Base-by-base conservation (phyloP, 2,888 invertebrate genomes). In the Dryobota labecula region DNA sequence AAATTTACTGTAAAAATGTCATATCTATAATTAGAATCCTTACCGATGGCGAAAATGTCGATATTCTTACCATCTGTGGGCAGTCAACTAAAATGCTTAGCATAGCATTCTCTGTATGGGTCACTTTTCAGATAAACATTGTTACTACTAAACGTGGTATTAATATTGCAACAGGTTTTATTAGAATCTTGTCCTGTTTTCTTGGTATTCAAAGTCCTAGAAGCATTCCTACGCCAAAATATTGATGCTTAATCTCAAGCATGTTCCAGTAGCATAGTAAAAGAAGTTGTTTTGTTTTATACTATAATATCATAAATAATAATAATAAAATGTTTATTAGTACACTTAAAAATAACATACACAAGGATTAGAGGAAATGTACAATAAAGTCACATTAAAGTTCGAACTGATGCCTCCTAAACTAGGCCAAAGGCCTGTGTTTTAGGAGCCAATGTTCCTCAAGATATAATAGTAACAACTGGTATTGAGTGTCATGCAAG, bases 11-110 rank as follows among this genome's bases (percentile, higher is more conserved):
- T 45, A 5, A 13, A 38, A 60, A 36, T 0, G 41, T 57, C 47
- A 41, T 45, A 41, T 30, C 24, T 53, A 20, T 74, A 15, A 8
- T 64, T 49, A 80, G n/a, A 61, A 45, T 20, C 8, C 4, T 33
- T 38, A 30, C 43, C n/a, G 18, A 45, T 24, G 36, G 43, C 8
- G 6, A 13, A 2, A 49, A 33, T 47, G n/a, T 71, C 7, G 30
- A 27, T 36, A n/a, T 56, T 43, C 0, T 41, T 11, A 36, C 38
- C 7, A 38, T 5, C 11, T 53, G 5, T 11, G 24, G 4, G 4
- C 11, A 8, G 6, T 27, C 2, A 33, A 33, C 2, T 15, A n/a
- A 13, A 36, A 20, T 60, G 69, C 70, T 63, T 33, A 45, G 7
- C 18, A 47, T 18, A 69, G 45, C 77, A 76, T 60, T 45, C 1